Evolutionary conservation across 2,888 invertebrate species (phyloP).

Genomic region (Eubasilissa splendida): DNA sequence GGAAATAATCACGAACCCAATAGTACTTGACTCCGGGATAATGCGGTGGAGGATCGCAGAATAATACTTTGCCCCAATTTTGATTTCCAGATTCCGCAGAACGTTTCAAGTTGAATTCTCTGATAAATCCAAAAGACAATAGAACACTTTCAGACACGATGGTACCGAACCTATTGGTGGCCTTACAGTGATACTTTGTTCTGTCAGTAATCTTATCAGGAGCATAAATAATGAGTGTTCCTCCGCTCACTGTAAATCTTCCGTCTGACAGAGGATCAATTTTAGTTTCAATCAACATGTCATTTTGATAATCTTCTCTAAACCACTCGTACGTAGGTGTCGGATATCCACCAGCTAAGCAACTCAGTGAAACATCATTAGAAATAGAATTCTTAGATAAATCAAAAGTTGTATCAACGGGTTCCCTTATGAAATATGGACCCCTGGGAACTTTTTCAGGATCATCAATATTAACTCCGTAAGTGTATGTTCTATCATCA

Average conservation of each 20-base stretch:
- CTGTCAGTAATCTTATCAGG: slow-evolving; percentile 87
- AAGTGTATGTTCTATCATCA: slow-evolving; percentile 87
- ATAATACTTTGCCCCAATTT: slow-evolving; percentile 95
- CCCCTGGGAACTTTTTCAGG: slow-evolving; percentile 88
- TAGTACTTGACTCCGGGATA: slow-evolving; percentile 91
- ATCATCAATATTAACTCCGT: slow-evolving; percentile 88
- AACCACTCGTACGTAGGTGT: slow-evolving; percentile 93
- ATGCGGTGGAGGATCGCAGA: slow-evolving; percentile 94
- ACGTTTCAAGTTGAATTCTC: slow-evolving; percentile 91
- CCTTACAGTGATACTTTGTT: slow-evolving; percentile 93
- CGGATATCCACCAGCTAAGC: slow-evolving; percentile 90
- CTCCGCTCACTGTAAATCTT: slow-evolving; percentile 91
- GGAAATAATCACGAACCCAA: slow-evolving; percentile 92
- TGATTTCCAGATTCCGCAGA: slow-evolving; percentile 88
- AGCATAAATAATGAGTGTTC: slow-evolving; percentile 89
- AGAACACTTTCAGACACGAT: slow-evolving; percentile 91
- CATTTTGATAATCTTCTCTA: slow-evolving; percentile 88
- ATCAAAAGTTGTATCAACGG: slow-evolving; percentile 88
- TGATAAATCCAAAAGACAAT: slow-evolving; percentile 90
- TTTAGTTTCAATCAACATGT: slow-evolving; percentile 78
- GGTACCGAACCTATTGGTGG: slow-evolving; percentile 90
- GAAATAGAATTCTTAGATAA: slow-evolving; percentile 78
- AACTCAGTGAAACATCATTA: slow-evolving; percentile 85
- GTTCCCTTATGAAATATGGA: slow-evolving; percentile 91
- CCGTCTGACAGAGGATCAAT: slow-evolving; percentile 84